Base-by-base conservation (phyloP, 1,140 invertebrate species). In the Drosophila nigromelanica region DNA sequence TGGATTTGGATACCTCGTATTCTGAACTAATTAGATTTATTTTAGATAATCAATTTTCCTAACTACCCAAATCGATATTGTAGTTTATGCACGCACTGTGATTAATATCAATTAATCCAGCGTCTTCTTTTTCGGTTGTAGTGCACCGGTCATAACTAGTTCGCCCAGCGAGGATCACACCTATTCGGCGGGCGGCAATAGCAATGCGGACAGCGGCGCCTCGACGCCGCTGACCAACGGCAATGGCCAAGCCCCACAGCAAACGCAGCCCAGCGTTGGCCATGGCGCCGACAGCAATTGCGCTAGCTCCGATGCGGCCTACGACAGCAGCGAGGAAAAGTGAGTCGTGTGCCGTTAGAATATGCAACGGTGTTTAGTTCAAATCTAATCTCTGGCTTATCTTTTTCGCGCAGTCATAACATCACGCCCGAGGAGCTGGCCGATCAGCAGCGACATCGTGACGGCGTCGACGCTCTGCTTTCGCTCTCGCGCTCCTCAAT, bases 121-220 rank as follows among this genome's bases (percentile, higher is more conserved):
- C 18, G 30, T 7, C 30, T 7, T 33, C 6, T 40, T 10, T 15
- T 43, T 42, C 63, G 42, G 3, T 62, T 62, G 48, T 5, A 91
- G 85, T 11, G 75, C 87, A 21, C 94, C 94, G 75, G 93, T 96
- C 52, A 95, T 96, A 42, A 96, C 95, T 6, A 94, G 93, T 48
- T 95, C 94, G 60, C 96, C 96, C 1, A 96, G 95, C 82, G 95
- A 96, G 85, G 96, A 97, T 92, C 96, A 97, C 80, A 96, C 95
- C 11, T 97, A 97, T 77, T 95, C 94, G 58, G 93, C 92, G 66
- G 92, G 92, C 39, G 92, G 92, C 67, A 83, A 86, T 48, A 82
- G 89, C 64, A 78, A 81, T 72, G 83, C 78, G 48, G 90, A 82
- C 27, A 91, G 89, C 12, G 90, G 90, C 27, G 87, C 89, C n/a